Evolutionary conservation across 2,797 vertebrate genomes (phyloP).

Genomic region (Phalloptychus januarius): DNA sequence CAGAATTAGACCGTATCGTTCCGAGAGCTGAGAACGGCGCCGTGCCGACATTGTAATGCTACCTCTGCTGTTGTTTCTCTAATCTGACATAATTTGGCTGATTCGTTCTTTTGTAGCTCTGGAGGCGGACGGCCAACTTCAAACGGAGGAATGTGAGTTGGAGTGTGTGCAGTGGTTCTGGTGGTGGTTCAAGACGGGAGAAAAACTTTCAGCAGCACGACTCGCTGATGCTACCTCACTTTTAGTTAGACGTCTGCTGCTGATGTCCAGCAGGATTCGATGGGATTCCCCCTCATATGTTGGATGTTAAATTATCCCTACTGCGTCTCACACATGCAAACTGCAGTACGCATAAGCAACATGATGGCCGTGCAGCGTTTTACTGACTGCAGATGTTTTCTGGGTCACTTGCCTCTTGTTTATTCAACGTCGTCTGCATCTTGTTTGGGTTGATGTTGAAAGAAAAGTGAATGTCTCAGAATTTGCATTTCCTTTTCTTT

Average conservation of each 20-base stretch:
- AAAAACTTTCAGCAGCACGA: slow-evolving; percentile 40
- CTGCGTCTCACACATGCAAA: neutral
- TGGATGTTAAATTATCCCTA: slow-evolving; percentile 13
- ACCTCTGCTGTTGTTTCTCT: slow-evolving; percentile 48
- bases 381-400: neutral
- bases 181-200: slow-evolving; percentile 65
- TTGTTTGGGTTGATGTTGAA: slow-evolving; percentile 2
- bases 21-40: neutral
- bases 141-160: slow-evolving; percentile 86
- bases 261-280: slow-evolving; percentile 21
- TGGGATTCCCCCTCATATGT: neutral
- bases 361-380: neutral
- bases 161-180: slow-evolving; percentile 74
- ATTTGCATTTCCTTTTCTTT: neutral
- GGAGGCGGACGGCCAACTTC: slow-evolving; percentile 76
- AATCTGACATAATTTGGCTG: slow-evolving; percentile 70
- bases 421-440: neutral
- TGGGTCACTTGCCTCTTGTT: neutral
- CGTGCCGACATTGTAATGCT: slow-evolving; percentile 17
- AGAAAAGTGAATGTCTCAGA: neutral
- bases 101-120: slow-evolving; percentile 83
- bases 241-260: slow-evolving; percentile 22
- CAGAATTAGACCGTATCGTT: neutral
- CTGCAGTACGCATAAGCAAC: neutral
- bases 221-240: slow-evolving; percentile 34